Evolutionary conservation across 2,888 invertebrate genomes (phyloP).

Genomic region (Eilema depressum): DNA sequence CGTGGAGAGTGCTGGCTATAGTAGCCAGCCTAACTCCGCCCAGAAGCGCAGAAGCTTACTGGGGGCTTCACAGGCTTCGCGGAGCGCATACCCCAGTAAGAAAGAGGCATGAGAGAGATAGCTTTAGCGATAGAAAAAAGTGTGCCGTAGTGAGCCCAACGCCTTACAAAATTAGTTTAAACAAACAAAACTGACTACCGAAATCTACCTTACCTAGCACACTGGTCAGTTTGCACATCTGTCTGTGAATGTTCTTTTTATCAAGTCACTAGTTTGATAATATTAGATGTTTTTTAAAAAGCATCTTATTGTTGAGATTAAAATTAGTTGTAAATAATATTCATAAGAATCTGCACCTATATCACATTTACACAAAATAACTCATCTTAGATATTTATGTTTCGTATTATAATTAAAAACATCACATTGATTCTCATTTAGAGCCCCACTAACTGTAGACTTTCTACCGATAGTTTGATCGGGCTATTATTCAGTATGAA

Average conservation of each 20-base stretch:
- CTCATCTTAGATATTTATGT: slow-evolving; percentile 11
- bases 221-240: background rate
- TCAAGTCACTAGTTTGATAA: background rate
- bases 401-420: background rate
- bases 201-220: background rate
- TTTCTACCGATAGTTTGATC: no score
- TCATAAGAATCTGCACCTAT: slow-evolving; percentile 8
- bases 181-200: no score
- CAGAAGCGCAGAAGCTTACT: no score
- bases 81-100: no score
- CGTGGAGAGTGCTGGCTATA: no score
- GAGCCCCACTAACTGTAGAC: no score
- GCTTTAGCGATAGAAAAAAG: background rate
- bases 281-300: background rate
- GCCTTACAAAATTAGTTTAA: no score
- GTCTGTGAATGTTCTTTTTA: background rate
- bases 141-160: no score
- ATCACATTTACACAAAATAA: slow-evolving; percentile 17
- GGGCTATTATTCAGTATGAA: no score
- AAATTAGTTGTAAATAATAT: slow-evolving; percentile 3
- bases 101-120: no score
- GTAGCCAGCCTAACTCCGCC: no score
- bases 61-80: no score
- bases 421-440: slow-evolving; percentile 10
- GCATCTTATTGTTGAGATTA: background rate